Conservation (phyloP, 2,797 vertebrate species). For the Coendou prehensilis region DNA sequence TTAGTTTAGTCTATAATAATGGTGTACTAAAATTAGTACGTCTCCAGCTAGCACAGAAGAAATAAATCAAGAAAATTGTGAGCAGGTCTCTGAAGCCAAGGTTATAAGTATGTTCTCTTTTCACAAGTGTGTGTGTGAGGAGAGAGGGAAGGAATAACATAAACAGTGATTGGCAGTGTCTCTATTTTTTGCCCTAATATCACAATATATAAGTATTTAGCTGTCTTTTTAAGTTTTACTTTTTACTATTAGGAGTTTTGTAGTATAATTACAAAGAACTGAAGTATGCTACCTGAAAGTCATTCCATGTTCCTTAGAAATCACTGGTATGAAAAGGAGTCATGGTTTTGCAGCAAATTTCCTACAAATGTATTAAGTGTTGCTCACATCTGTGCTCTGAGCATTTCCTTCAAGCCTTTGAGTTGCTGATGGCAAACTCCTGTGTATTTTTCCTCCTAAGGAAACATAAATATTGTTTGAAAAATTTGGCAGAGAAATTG, state of each 20-base stretch:
- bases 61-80: not conserved
- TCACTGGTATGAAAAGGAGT: not conserved
- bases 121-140: not conserved
- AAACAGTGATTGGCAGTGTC: not conserved
- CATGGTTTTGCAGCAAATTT: not conserved
- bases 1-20: not conserved
- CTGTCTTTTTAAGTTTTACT: not conserved
- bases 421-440: not conserved
- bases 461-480: constrained; percentile 23
- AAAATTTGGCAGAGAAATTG: not conserved
- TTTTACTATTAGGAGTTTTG: not conserved
- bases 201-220: not conserved
- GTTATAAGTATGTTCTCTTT: not conserved
- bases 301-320: not conserved
- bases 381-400: not conserved
- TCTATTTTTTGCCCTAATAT: not conserved
- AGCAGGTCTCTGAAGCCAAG: not conserved
- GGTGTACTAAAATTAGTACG: not conserved
- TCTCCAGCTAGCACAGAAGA: not conserved
- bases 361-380: not conserved
- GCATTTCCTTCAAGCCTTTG: not conserved
- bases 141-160: not conserved
- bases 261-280: not conserved
- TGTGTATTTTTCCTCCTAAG: not conserved
- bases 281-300: not conserved